phyloP scores from a whole-genome alignment of 2,797 vertebrate species.

The Corythornis leucogaster region DNA sequence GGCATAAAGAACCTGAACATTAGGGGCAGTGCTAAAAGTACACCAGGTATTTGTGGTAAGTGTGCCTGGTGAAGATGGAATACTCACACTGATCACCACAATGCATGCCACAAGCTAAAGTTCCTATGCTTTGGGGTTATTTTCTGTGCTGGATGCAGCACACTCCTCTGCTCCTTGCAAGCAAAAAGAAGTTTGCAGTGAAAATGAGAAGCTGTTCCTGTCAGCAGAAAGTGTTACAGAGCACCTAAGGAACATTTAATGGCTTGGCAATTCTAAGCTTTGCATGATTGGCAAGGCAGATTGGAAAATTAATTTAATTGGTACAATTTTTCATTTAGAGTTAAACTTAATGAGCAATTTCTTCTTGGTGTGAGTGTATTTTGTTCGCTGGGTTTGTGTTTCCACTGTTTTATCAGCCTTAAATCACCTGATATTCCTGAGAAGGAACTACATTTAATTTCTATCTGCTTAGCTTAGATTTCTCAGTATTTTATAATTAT shows the following conservation, averaged over 20 bases:
- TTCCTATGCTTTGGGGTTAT: background rate
- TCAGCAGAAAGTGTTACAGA: background rate
- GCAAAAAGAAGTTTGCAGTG: background rate
- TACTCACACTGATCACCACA: background rate
- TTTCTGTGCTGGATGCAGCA: background rate
- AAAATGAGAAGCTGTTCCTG: background rate
- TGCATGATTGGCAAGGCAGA: background rate
- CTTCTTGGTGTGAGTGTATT: background rate
- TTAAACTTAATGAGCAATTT: background rate
- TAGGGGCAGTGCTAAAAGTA: background rate
- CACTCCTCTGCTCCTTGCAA: background rate
- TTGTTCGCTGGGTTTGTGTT: background rate
- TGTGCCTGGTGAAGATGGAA: background rate
- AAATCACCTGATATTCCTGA: background rate
- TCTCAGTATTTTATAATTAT: background rate
- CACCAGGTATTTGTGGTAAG: fast-evolving
- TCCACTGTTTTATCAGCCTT: background rate
- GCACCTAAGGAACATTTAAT: background rate
- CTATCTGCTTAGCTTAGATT: background rate
- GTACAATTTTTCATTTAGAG: background rate
- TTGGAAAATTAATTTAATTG: constrained; percentile 35
- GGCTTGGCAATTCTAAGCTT: background rate
- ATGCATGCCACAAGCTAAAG: background rate
- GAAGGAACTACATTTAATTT: background rate
- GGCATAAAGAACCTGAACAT: background rate